Evolutionary conservation across 2,888 invertebrate genomes (phyloP).

Genomic region (Protophormia terraenovae): DNA sequence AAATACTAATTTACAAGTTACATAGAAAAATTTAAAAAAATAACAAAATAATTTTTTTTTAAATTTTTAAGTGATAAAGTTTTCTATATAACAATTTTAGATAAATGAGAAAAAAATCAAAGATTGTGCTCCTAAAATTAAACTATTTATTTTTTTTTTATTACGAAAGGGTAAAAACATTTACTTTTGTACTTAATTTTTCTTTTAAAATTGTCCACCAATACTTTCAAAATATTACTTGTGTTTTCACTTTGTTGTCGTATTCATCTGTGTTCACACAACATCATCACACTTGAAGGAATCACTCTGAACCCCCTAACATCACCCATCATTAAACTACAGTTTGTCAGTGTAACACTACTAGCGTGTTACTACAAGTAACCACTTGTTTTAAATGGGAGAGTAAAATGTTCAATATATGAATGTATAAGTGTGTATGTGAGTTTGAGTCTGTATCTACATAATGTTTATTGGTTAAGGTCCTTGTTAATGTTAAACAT

Average conservation of each 20-base stretch:
- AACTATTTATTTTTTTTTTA: too few species aligned
- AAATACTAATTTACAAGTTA: too few species aligned
- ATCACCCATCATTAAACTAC: background rate
- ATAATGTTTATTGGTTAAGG: conserved; percentile 37
- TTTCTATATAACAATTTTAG: too few species aligned
- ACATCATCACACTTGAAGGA: background rate
- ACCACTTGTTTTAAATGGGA: conserved; percentile 39
- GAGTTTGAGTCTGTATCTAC: background rate
- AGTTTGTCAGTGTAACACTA: background rate
- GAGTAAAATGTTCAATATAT: conserved; percentile 22
- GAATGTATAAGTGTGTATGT: background rate
- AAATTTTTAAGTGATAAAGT: too few species aligned
- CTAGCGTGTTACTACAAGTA: conserved; percentile 34
- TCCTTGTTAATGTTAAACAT: conserved; percentile 64
- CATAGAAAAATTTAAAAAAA: too few species aligned
- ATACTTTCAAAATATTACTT: background rate
- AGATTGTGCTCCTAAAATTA: too few species aligned
- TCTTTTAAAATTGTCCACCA: too few species aligned
- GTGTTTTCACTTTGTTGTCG: conserved; percentile 23
- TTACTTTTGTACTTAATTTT: too few species aligned
- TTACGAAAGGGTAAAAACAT: too few species aligned
- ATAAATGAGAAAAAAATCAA: too few species aligned
- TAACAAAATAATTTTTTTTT: too few species aligned
- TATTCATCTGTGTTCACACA: conserved; percentile 25
- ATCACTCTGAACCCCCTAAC: background rate